Evolutionary conservation across 30 jellyfish, hydroid and myxozoan genomes (phyloP).

Genomic region (Morbakka virulenta): DNA sequence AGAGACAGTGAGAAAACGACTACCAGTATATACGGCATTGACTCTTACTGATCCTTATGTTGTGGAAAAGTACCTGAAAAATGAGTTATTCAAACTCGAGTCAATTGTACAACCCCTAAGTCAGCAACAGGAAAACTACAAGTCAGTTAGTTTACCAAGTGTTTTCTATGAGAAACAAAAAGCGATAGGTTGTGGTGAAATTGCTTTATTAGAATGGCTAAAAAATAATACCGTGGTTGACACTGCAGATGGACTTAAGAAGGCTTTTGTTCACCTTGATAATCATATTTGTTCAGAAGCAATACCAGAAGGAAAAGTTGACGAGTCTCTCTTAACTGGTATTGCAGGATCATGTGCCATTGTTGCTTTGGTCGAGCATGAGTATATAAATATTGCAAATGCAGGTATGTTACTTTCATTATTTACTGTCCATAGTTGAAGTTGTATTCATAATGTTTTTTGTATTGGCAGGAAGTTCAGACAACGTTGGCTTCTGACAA

Average conservation of each 20-base stretch:
- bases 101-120: conserved; percentile 31
- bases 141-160: conserved; percentile 36
- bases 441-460: too few relatives aligned
- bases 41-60: conserved; percentile 31
- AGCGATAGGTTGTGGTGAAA: conserved; percentile 56
- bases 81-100: not conserved
- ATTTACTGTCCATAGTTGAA: too few relatives aligned
- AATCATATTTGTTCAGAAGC: conserved; percentile 87
- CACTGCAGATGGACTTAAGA: conserved; percentile 17
- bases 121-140: conserved; percentile 48
- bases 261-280: conserved; percentile 69
- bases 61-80: not conserved
- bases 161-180: conserved; percentile 65
- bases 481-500: too few relatives aligned
- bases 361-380: conserved; percentile 73
- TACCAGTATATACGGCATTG: conserved; percentile 71
- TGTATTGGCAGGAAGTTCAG: too few relatives aligned
- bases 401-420: conserved; percentile 89
- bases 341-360: conserved; percentile 96
- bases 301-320: conserved; percentile 77
- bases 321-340: conserved; percentile 85
- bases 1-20: conserved; percentile 60
- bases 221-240: not conserved
- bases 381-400: conserved; percentile 76
- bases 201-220: not conserved